A percentile compares a stretch with the other conserved stretches of the same genome.
Evolutionary conservation across 2,888 invertebrate genomes (phyloP).

Genomic region (Psylliodes chrysocephalus): DNA sequence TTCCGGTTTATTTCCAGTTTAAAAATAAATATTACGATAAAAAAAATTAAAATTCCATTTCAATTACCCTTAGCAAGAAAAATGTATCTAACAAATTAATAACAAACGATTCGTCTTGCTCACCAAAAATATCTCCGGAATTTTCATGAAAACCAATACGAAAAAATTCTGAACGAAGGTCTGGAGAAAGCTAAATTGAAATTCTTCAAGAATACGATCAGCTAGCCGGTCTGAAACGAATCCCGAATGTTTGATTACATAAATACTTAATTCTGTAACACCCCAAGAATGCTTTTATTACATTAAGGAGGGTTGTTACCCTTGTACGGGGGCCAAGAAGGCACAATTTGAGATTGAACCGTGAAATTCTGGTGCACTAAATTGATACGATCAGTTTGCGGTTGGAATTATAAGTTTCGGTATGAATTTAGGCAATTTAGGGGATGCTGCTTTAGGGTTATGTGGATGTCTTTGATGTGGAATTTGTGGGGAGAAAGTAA

Average conservation of each 20-base stretch:
- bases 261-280: constrained; percentile 50
- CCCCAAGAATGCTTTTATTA: constrained; percentile 50
- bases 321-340: constrained; percentile 40
- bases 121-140: constrained; percentile 14
- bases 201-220: constrained; percentile 42
- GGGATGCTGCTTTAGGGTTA: constrained; percentile 12
- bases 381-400: constrained; percentile 39
- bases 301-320: constrained; percentile 42
- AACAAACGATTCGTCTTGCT: not conserved
- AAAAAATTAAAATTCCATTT: no score
- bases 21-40: no score
- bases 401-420: constrained; percentile 26
- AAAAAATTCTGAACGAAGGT: not conserved
- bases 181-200: constrained; percentile 28
- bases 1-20: no score
- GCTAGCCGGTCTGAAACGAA: constrained; percentile 39
- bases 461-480: not conserved
- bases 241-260: constrained; percentile 50
- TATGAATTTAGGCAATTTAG: not conserved
- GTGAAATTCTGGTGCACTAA: constrained; percentile 46
- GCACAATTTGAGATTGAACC: constrained; percentile 44
- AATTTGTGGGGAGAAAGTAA: not conserved
- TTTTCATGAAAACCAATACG: constrained; percentile 23
- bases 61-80: no score
- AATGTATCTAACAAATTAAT: not conserved